These are phyloP conservation scores for Avahi laniger DNA, from an alignment of 2,797 vertebrate species.

Conservation along the genomic window DNA sequence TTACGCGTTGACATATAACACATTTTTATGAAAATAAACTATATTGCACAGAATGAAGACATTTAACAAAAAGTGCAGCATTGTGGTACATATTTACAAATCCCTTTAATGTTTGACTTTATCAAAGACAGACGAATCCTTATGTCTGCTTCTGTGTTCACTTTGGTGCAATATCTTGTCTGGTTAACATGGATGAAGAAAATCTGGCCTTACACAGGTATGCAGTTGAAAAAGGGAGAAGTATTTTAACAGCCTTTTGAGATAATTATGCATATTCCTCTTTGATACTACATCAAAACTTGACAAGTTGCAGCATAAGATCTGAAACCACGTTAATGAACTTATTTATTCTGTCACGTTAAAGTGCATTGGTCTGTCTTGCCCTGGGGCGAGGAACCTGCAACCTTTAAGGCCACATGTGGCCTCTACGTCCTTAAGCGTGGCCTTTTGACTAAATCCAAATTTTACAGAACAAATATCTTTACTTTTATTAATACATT, in stretches of 20 bases:
- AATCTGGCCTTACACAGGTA: neutral
- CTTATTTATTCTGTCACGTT: neutral
- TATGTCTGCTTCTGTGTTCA: neutral
- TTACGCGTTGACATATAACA: neutral
- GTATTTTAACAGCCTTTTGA: neutral
- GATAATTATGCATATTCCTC: neutral
- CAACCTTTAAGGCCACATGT: neutral
- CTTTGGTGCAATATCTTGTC: neutral
- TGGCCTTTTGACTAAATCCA: neutral
- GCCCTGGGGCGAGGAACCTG: neutral
- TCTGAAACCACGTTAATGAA: neutral
- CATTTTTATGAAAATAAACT: neutral
- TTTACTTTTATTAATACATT: neutral
- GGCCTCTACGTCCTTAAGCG: neutral
- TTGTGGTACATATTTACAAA: neutral
- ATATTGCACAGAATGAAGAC: neutral
- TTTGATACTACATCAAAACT: neutral
- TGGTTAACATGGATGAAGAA: neutral
- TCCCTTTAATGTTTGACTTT: neutral
- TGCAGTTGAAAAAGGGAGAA: neutral
- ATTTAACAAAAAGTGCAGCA: neutral
- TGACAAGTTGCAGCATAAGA: neutral
- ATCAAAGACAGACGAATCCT: neutral
- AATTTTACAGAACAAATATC: neutral
- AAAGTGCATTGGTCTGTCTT: neutral